Evolutionary conservation across 2,888 invertebrate genomes (phyloP), one percentile per base, ranked within the genome.

Genomic region (Acleris sparsana): DNA sequence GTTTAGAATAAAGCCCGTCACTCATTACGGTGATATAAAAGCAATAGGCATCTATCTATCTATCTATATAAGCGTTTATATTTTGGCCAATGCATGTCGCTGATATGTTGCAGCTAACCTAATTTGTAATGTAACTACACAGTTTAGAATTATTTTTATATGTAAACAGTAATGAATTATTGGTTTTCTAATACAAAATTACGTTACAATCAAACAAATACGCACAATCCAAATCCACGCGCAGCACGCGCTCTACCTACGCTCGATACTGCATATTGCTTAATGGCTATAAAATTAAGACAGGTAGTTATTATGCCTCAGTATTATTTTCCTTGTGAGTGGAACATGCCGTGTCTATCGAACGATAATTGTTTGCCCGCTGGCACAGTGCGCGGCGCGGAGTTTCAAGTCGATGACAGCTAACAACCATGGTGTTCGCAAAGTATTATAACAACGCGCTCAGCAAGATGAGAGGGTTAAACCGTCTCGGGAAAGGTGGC

Each of bases 311-410:
- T 72, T 75, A 74, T 73, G 73, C 75, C 68, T 75, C 83, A 87
- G 85, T 88, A 73, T 75, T 73, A 73, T 78, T 75, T 76, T 70
- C 67, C 73, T 73, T 71, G 75, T 78, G 71, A 71, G 57, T 74
- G 75, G 78, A 83, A 78, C 72, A 86, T 86, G 86, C 75, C 83
- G 86, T 77, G 83, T 83, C 71, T 75, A 62, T 69, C 60, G 72
- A 70, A 53, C 53, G 51, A 58, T 39, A 58, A 46, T 63, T 57
- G 55, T 56, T 48, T 44, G 29, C 11, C 22, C 25, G 44, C 57
- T 13, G 43, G 11, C 44, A n/a, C 52, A 1, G n/a, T n/a, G 46
- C n/a, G 46, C 51, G 60, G 60, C 44, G 51, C 44, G 51, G 51
- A 18, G 57, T 52, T 48, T 52, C 33, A 62, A 62, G 60, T n/a